Conservation (phyloP, 2,888 invertebrate species). For the Myathropa florea region DNA sequence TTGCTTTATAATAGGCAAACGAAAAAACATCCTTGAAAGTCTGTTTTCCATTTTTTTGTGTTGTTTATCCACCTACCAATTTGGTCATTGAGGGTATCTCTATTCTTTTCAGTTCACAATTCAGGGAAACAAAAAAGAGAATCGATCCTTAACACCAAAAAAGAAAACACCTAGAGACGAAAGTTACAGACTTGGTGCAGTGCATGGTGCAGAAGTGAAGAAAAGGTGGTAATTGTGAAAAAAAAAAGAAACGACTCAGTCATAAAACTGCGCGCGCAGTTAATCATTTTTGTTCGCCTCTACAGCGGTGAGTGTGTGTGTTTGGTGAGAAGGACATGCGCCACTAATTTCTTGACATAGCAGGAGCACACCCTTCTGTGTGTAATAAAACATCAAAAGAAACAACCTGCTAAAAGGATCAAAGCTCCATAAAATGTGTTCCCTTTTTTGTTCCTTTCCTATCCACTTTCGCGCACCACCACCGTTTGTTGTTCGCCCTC, state of each 20-base stretch:
- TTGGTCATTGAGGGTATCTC: constrained; percentile 19
- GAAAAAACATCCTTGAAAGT: constrained; percentile 11
- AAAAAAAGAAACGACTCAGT: constrained; percentile 18
- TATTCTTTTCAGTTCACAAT: neutral
- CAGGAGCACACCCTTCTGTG: constrained; percentile 15
- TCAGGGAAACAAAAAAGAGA: constrained; percentile 7
- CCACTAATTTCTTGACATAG: constrained; percentile 61
- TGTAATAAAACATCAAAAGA: constrained; percentile 49
- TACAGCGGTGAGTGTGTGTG: constrained; percentile 23
- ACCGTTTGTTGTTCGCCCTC: constrained; percentile 40
- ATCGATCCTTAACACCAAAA: constrained; percentile 33
- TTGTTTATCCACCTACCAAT: constrained; percentile 53
- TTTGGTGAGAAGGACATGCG: constrained; percentile 61
- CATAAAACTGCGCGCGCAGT: constrained; percentile 70
- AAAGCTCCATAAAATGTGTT: constrained; percentile 45
- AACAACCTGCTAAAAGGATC: constrained; percentile 57
- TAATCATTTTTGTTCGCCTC: constrained; percentile 60
- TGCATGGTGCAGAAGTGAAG: constrained; percentile 2
- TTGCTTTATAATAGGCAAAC: constrained; percentile 58
- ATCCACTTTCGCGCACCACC: neutral
- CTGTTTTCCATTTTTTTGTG: constrained; percentile 1
- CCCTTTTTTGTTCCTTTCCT: neutral
- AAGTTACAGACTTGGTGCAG: neutral
- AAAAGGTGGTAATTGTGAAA: constrained; percentile 53
- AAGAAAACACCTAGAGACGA: neutral